These are phyloP conservation scores for Catharus minimus DNA, from an alignment of 2,113 vertebrate species.

Conservation along the genomic window DNA sequence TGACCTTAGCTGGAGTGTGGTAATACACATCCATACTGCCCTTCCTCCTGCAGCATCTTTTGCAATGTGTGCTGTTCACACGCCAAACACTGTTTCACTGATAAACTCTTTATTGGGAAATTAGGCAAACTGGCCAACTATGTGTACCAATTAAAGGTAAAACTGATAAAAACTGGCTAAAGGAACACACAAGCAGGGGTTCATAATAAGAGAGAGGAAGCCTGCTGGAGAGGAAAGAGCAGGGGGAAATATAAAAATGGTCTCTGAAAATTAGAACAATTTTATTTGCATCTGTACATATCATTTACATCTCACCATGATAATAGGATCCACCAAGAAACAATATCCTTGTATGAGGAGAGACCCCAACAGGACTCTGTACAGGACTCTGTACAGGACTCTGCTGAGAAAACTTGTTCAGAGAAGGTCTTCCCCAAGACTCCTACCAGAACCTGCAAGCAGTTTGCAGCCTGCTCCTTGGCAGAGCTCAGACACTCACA, in stretches of 20 bases:
- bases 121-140: background rate
- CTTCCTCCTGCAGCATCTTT: constrained; percentile 11
- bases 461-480: background rate
- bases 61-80: background rate
- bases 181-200: background rate
- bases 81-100: background rate
- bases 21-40: background rate
- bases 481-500: background rate
- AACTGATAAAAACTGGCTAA: background rate
- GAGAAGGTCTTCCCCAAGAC: background rate
- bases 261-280: background rate
- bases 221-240: background rate
- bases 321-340: background rate
- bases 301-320: background rate
- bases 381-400: background rate
- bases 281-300: background rate
- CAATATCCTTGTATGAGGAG: background rate
- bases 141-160: constrained; percentile 4
- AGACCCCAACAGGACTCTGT: background rate
- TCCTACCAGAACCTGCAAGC: background rate
- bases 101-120: constrained; percentile 8
- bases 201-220: background rate
- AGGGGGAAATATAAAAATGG: background rate
- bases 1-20: background rate
- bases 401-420: background rate